phyloP scores from a whole-genome alignment of 2,113 vertebrate species.

The Muntiacus reevesi region DNA sequence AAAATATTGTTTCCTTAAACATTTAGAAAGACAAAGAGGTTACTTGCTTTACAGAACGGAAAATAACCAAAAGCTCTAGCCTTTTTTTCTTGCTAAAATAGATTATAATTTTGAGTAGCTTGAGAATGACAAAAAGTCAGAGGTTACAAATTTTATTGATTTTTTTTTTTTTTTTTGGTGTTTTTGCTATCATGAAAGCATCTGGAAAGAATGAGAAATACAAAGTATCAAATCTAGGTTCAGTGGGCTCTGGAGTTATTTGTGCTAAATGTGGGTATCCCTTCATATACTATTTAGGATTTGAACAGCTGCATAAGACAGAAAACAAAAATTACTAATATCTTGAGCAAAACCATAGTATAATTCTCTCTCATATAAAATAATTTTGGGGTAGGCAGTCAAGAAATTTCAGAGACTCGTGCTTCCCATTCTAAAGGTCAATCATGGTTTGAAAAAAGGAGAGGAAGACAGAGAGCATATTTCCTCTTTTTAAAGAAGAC shows the following conservation, averaged over 20 bases:
- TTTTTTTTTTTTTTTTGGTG: not conserved
- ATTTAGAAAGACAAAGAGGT: not conserved
- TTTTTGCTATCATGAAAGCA: not conserved
- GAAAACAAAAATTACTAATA: not conserved
- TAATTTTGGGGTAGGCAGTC: not conserved
- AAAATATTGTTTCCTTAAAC: not conserved
- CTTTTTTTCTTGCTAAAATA: conserved; percentile 1
- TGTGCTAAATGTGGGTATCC: not conserved
- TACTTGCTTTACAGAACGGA: not conserved
- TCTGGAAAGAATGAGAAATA: not conserved
- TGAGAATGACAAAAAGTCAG: not conserved
- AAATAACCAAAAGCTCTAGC: not conserved
- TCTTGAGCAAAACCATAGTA: not conserved
- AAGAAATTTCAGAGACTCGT: not conserved
- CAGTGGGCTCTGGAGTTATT: not conserved
- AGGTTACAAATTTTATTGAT: not conserved
- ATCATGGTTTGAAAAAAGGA: not conserved
- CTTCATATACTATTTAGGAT: not conserved
- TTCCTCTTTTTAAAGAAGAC: not conserved
- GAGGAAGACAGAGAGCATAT: not conserved
- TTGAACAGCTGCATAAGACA: not conserved
- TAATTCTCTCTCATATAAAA: not conserved
- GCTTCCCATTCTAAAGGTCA: not conserved
- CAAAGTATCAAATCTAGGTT: not conserved
- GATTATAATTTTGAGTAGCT: not conserved